Base-by-base conservation (phyloP, 2,797 vertebrate species). In the Petrocephalus schoutedeni region DNA sequence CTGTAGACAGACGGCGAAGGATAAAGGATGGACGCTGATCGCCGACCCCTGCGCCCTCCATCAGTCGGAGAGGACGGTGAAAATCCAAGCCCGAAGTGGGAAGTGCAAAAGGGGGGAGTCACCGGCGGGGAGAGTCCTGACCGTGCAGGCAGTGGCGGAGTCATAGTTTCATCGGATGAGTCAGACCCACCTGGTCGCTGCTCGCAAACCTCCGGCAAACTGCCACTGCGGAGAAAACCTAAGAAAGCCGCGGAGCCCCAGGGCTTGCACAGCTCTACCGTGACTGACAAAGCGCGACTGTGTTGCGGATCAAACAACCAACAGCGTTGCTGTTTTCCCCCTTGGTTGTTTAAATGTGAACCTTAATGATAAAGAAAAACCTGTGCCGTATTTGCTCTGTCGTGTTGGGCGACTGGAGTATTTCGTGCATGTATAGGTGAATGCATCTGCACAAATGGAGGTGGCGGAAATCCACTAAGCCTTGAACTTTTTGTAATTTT, bases 31-130 rank as follows among this genome's bases (percentile, higher is more conserved):
- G 16, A 82, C 9, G 87, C 71, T 45, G 41, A 49, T 77, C 7
- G 41, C 14, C 32, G 71, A 14, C 19, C 71, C 41, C 7, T 3
- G 71, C 71, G 19, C 36, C 36, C 71, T 77, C 16, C 41, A 16
- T 57, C 54, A 87, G 67, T 57, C 36, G 7, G 87, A 74, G 32
- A 77, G 54, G 54, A 28, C 56, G 87, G 71, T 59, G 54, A 56
- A 77, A 8, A 77, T 57, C 41, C 87, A 49, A 49, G 74, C 87
- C 77, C 54, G 56, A 61, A 83, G 87, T 59, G 74, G 74, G 49
- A 28, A 28, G 28, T 28, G 87, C 41, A 53, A 83, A 51, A 32
- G 74, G 71, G 54, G 64, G 2, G 71, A 54, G 28, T n/a, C 71
- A 87, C 53, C 7, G 51, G 51, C 16, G n/a, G 71, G 71, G 71